Evolutionary conservation across 2,888 invertebrate species (phyloP), one percentile per base, ranked within the genome.

Genomic region (Dasypogon diadema): DNA sequence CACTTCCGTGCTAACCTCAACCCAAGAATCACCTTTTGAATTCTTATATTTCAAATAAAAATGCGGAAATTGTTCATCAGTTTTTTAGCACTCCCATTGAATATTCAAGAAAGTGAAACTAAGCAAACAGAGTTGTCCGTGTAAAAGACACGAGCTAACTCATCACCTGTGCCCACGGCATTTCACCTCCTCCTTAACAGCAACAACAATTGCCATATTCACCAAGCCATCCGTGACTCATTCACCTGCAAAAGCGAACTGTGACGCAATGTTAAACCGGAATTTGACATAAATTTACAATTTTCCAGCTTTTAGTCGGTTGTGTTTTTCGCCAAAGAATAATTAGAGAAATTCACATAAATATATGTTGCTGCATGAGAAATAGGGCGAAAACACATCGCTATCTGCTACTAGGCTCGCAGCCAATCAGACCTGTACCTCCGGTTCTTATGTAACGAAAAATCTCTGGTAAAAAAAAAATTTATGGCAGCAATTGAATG

Each of bases 381-480:
- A 42, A 42, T 42, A 42, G 42, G 42, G 42, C 42, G 12, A 6
- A 42, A 2, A 42, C 12, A 42, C 10, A 12, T 2, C 42, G 3
- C 12, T 6, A 12, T 42, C 42, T 42, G 1, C 4, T 30, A 30
- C 3, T 30, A 5, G 30, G 30, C 30, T 30, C 10, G 42, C 8
- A 42, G n/a, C n/a, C n/a, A 6, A 42, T 42, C 42, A 42, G 42
- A 42, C 30, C 3, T 5, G n/a, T 12, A 42, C n/a, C n/a, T n/a
- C 2, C n/a, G 12, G 22, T 14, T 65, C 65, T 65, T 65, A 65
- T 65, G 65, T 46, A 65, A 65, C 65, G 24, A 46, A 48, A 24
- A 48, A 37, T 22, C 48, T 22, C 42, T 65, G 16, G 65, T 24
- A 37, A 10, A 22, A n/a, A n/a, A n/a, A n/a, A 65, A 48, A 65